phyloP scores from a whole-genome alignment of 2,797 vertebrate genomes.

The Halcyon badia region DNA sequence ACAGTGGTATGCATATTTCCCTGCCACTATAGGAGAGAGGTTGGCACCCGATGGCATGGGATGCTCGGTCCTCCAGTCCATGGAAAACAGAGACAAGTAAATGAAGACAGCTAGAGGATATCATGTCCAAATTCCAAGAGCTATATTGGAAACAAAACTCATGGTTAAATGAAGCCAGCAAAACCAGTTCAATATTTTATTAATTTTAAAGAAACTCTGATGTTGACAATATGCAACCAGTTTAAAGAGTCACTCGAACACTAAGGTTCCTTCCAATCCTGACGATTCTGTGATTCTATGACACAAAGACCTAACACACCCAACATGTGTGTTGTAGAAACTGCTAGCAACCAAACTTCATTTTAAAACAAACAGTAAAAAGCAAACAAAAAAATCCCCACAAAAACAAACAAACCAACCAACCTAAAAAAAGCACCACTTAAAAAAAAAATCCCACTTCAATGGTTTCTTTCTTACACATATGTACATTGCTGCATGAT shows the following conservation, averaged over 20 bases:
- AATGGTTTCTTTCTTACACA: background rate
- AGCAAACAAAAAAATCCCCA: too few relatives aligned
- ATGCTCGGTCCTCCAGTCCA: background rate
- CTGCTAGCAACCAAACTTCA: background rate
- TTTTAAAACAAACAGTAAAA: background rate
- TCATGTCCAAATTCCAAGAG: background rate
- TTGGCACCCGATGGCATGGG: fast-evolving
- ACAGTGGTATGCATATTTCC: fast-evolving
- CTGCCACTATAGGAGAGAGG: background rate
- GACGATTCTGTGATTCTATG: too few relatives aligned
- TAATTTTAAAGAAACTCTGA: background rate
- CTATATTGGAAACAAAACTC: fast-evolving
- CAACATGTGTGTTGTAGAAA: fast-evolving
- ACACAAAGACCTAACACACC: background rate
- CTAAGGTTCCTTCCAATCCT: too few relatives aligned
- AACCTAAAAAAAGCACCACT: too few relatives aligned
- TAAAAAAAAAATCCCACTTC: background rate
- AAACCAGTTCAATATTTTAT: background rate
- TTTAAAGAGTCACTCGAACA: background rate
- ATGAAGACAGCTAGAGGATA: background rate
- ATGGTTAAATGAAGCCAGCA: background rate
- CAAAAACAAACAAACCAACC: too few relatives aligned
- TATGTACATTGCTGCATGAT: background rate
- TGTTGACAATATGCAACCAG: background rate
- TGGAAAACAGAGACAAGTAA: background rate